Percentiles rank a stretch among this genome's conserved stretches.
Evolutionary conservation across 2,113 vertebrate genomes (phyloP).

Genomic region (Lepus europaeus): DNA sequence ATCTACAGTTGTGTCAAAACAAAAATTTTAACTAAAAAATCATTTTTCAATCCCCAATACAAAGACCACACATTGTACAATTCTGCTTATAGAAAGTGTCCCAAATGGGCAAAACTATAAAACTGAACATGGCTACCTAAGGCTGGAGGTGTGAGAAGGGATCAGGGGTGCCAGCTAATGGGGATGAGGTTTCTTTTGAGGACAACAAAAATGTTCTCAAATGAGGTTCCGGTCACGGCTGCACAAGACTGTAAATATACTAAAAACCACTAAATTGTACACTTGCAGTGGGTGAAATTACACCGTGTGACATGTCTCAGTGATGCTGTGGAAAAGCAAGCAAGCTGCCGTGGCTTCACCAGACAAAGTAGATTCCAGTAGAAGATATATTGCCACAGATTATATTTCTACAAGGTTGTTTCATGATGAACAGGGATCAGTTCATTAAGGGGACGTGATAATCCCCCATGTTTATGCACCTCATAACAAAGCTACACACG

Average conservation of each 20-base stretch:
- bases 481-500: slow-evolving; percentile 49
- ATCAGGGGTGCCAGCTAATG: not conserved
- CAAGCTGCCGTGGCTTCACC: not conserved
- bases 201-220: not conserved
- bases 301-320: not conserved
- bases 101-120: not conserved
- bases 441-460: slow-evolving; percentile 16
- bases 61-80: not conserved
- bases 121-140: not conserved
- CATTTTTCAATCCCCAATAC: not conserved
- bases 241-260: not conserved
- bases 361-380: slow-evolving; percentile 32
- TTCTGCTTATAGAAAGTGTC: not conserved
- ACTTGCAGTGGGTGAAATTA: slow-evolving; percentile 33
- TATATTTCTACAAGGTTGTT: slow-evolving; percentile 23
- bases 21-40: slow-evolving; percentile 53
- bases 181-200: not conserved
- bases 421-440: slow-evolving; percentile 33
- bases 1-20: slow-evolving; percentile 6
- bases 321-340: slow-evolving; percentile 26
- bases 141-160: not conserved
- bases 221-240: not conserved
- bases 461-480: not conserved
- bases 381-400: slow-evolving; percentile 8
- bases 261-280: not conserved